A percentile compares a stretch with the other conserved stretches of the same genome.
Conservation (phyloP, 2,888 invertebrate genomes). For the Orthosia gothica region DNA sequence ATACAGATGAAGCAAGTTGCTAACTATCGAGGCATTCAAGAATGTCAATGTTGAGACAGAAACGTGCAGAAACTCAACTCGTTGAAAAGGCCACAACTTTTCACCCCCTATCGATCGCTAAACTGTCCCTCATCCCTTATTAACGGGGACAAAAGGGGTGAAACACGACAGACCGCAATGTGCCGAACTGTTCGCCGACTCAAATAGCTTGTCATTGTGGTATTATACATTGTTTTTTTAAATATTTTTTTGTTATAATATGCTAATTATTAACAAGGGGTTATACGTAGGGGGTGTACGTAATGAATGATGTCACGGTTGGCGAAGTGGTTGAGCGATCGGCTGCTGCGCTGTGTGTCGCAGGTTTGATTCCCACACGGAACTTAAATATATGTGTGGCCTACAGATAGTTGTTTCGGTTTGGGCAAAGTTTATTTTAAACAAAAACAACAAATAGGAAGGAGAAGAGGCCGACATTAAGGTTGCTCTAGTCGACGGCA, state of each 20-base stretch:
- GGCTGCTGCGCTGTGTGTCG: too few species aligned
- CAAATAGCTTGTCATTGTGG: slow-evolving; percentile 20
- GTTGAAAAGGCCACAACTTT: slow-evolving; percentile 8
- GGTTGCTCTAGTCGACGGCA: too few species aligned
- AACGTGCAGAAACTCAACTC: slow-evolving; percentile 1
- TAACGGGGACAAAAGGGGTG: slow-evolving; percentile 38
- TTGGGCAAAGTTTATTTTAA: too few species aligned
- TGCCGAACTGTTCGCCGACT: slow-evolving; percentile 31
- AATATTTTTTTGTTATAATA: not conserved
- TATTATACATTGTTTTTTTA: not conserved
- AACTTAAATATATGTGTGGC: too few species aligned
- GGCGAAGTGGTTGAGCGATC: too few species aligned
- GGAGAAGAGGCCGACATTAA: too few species aligned
- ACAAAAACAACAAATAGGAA: too few species aligned
- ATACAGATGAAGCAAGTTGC: too few species aligned
- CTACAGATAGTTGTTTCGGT: too few species aligned
- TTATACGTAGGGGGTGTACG: too few species aligned
- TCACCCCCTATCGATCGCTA: slow-evolving; percentile 47
- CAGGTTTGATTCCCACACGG: too few species aligned
- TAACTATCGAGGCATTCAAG: not conserved
- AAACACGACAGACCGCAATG: slow-evolving; percentile 27
- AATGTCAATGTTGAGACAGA: not conserved
- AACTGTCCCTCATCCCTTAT: slow-evolving; percentile 43
- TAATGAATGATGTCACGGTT: too few species aligned
- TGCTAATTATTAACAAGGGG: not conserved